Base-by-base conservation (phyloP, 2,113 vertebrate genomes). In the Nicator chloris region DNA sequence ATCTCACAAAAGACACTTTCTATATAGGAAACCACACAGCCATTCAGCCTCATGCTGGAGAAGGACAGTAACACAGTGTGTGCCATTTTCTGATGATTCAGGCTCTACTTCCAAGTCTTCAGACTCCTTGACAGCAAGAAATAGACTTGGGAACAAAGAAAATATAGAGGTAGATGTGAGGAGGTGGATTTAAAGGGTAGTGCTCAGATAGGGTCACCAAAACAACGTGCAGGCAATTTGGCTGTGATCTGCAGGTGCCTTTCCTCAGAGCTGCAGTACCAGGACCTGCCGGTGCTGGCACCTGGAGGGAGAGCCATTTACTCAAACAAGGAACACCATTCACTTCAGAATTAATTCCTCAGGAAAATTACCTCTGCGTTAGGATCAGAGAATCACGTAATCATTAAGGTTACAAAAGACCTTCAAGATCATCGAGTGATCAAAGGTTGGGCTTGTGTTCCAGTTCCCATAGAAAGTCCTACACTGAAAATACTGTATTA, bases 1-100 rank as follows among this genome's bases (percentile, higher is more conserved):
- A 90, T 94, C 97, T 97, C 93, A 95, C 96, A 96, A 96, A 98
- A 96, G 94, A 81, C 82, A 92, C 78, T 91, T 81, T 82, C 84
- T 77, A 60, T 71, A 81, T 65, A 95, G 82, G 91, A 95, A 96
- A 87, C 91, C 93, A 93, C 89, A 91, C 95, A 82, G 60, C 33
- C 66, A 70, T 86, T 96, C 92, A 54, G 42, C 64, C 50, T 86
- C 87, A 69, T 2, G 33, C 76, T 94, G 65, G 47, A 96, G 70
- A 92, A 96, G 80, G 68, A 87, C 56, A 72, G 85, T 77, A 90
- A 66, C 61, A 4, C 24, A 50, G 31, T 86, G 87, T 44, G 21
- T 63, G 47, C 35, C 63, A 88, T 95, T 96, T 93, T 45, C 59
- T 71, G 14, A 85, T 82, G 90, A 83, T 87, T 82, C 83, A 89